Base-by-base conservation (phyloP, 2,888 invertebrate genomes). In the Lamellibrachia columna region DNA sequence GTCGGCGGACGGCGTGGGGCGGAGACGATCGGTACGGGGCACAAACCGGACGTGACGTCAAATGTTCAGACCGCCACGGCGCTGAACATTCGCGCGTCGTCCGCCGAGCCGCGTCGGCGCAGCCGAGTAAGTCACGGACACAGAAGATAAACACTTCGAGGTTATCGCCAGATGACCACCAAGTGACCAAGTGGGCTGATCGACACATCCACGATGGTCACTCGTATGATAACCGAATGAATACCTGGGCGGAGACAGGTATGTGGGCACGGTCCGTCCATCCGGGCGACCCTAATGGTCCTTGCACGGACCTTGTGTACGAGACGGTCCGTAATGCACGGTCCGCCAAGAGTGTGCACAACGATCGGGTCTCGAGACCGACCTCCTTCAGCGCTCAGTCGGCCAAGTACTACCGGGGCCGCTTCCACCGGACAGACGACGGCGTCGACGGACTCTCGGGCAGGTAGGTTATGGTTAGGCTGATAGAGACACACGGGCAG, bases 341-440 rank as follows among this genome's bases (percentile, higher is more conserved):
- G 75, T 75, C 75, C 75, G 75, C 75, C 4, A 75, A 75, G 22
- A 75, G 75, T 75, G 22, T n/a, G 75, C 75, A 75, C 22, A 22
- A 75, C 22, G 75, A 22, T n/a, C 75, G n/a, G 22, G 75, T 75
- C 75, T 75, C 75, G 15, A 11, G 75, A 22, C 22, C 75, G 75
- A 92, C 52, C 9, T 52, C 75, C 58, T 53, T 53, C 58, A 28
- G 93, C 9, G 92, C 92, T 6, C 93, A 93, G 92, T 92, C 93
- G 7, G 92, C 93, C 53, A 91, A 91, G 75, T 93, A 93, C 90
- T 93, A 93, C 92, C 90, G 92, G 52, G 92, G 92, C 15, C 90
- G 93, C 90, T 93, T 93, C 55, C 92, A 93, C 55, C 53, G 9
- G n/a, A 40, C 53, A 8, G 92, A 15, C 3, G 91, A 60, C 8